Evolutionary conservation across 2,113 vertebrate genomes (phyloP).

Genomic region (Tetraodon nigroviridis): DNA sequence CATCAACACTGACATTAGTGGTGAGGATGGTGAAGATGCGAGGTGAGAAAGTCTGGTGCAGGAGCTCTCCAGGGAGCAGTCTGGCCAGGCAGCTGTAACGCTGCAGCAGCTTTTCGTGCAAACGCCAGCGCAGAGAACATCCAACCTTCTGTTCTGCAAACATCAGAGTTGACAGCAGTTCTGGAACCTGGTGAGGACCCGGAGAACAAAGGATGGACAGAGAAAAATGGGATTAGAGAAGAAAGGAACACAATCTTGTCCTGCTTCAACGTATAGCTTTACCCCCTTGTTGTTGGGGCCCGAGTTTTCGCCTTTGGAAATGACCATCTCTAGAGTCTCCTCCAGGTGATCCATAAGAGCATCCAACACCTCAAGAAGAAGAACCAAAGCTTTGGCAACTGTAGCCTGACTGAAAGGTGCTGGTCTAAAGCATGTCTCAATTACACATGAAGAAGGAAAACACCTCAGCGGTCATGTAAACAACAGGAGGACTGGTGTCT

Average conservation of each 20-base stretch:
- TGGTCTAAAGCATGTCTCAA: no score
- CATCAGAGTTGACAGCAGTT: conserved; percentile 84
- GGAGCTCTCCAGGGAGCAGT: conserved; percentile 87
- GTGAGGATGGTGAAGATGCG: conserved; percentile 89
- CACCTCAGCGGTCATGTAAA: not conserved
- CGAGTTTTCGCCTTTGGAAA: conserved; percentile 80
- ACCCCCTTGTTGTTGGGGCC: conserved; percentile 83
- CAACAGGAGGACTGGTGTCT: not conserved
- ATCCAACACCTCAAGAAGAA: conserved; percentile 82
- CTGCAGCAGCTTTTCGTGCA: conserved; percentile 88
- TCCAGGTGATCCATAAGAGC: conserved; percentile 86
- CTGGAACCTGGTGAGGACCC: conserved; percentile 66
- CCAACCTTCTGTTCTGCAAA: conserved; percentile 87
- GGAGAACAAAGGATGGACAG: not conserved
- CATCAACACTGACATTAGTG: conserved; percentile 80
- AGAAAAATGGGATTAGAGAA: not conserved
- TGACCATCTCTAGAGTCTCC: conserved; percentile 86
- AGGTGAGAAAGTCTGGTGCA: conserved; percentile 89
- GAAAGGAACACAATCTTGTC: no score
- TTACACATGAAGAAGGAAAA: not conserved
- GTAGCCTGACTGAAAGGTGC: no score
- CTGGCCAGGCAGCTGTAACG: conserved; percentile 87
- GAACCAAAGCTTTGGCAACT: conserved; percentile 2
- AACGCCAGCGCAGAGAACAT: conserved; percentile 88
- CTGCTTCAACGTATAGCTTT: not conserved